Percentiles rank a stretch among this genome's conserved stretches.
Conservation (phyloP, 1,140 invertebrate genomes). For the Bombus terrestris region DNA sequence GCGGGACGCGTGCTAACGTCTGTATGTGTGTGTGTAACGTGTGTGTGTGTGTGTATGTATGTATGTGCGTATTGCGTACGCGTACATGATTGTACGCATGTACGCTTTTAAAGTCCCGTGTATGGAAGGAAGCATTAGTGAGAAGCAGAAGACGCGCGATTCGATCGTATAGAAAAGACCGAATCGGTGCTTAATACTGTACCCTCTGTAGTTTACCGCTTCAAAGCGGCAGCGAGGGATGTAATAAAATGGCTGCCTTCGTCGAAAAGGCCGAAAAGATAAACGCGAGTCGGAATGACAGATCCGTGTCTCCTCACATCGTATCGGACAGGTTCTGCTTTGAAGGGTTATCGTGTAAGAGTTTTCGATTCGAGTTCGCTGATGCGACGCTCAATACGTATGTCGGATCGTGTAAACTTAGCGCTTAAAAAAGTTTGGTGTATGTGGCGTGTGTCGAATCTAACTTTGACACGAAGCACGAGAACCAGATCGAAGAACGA, state of each 20-base stretch:
- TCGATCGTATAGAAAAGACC: constrained; percentile 19
- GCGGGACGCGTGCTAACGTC: not conserved
- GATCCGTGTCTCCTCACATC: not conserved
- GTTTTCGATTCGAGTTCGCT: not conserved
- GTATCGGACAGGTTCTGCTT: not conserved
- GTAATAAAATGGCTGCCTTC: constrained; percentile 64
- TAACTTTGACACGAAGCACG: constrained; percentile 30
- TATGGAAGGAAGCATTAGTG: constrained; percentile 52
- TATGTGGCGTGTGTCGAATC: not conserved
- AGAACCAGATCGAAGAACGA: constrained; percentile 44
- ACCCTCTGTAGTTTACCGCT: constrained; percentile 32
- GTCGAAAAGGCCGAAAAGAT: constrained; percentile 38
- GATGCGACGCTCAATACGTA: constrained; percentile 4
- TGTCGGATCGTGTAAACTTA: constrained; percentile 8
- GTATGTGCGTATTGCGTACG: not conserved
- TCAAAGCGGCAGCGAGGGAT: constrained; percentile 48
- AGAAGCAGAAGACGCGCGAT: constrained; percentile 55
- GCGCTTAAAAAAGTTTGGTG: constrained; percentile 4
- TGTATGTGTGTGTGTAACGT: not conserved
- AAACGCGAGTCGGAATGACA: constrained; percentile 18
- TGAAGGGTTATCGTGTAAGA: not conserved
- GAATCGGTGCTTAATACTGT: constrained; percentile 62
- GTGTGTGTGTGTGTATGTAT: not conserved
- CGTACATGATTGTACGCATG: not conserved
- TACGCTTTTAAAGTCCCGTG: constrained; percentile 25